Conservation (phyloP, 1,140 invertebrate genomes). For the Heliothis virescens region DNA sequence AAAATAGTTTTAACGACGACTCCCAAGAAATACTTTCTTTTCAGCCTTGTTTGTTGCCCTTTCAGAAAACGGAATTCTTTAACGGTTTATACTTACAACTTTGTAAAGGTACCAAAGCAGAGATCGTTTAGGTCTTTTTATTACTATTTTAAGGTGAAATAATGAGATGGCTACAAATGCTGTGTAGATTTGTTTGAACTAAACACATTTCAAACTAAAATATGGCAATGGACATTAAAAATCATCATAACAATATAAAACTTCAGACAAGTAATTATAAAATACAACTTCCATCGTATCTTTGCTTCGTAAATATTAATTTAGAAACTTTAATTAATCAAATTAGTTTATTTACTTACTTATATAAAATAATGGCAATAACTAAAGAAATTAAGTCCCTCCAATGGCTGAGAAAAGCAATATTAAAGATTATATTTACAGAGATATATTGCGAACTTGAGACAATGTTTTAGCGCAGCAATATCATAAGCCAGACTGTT, state of each 20-base stretch:
- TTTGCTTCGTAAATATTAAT: too few species aligned
- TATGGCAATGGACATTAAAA: too few species aligned
- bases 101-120: background rate
- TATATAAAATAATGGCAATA: too few species aligned
- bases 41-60: slow-evolving; percentile 32
- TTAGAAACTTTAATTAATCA: too few species aligned
- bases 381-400: too few species aligned
- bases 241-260: too few species aligned
- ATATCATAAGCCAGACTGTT: slow-evolving; percentile 34
- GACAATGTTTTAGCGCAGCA: slow-evolving; percentile 16
- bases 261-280: too few species aligned
- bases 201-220: background rate
- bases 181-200: too few species aligned
- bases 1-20: slow-evolving; percentile 40
- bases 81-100: slow-evolving; percentile 4
- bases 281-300: too few species aligned
- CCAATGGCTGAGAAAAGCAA: too few species aligned
- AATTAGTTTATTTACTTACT: too few species aligned
- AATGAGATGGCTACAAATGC: background rate
- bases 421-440: background rate
- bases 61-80: slow-evolving; percentile 22
- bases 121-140: background rate
- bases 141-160: background rate
- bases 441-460: background rate
- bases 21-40: slow-evolving; percentile 28